phyloP scores from a whole-genome alignment of 2,888 invertebrate species.

The Agriopis leucophaearia region DNA sequence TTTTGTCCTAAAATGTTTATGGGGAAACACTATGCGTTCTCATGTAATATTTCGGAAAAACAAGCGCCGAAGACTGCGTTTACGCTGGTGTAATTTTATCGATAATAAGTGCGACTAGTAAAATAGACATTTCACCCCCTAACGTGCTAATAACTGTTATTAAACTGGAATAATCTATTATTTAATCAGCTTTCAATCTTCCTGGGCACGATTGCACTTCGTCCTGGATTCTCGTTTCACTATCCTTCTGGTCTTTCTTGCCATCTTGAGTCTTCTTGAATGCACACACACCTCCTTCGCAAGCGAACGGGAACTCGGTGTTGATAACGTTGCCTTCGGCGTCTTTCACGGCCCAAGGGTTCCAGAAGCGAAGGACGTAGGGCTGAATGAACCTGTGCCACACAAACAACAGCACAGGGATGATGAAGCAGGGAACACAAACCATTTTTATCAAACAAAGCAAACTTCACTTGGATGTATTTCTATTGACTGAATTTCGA shows the following conservation, averaged over 20 bases:
- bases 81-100: too few species aligned
- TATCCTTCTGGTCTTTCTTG: slow-evolving; percentile 49
- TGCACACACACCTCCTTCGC: slow-evolving; percentile 86
- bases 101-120: background rate
- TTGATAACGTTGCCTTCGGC: slow-evolving; percentile 86
- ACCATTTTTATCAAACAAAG: slow-evolving; percentile 85
- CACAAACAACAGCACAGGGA: slow-evolving; percentile 92
- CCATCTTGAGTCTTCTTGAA: slow-evolving; percentile 60
- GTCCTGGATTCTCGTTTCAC: slow-evolving; percentile 42
- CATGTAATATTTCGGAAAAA: too few species aligned
- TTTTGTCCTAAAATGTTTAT: too few species aligned
- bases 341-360: slow-evolving; percentile 90
- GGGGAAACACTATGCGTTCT: too few species aligned
- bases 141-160: background rate
- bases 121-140: background rate
- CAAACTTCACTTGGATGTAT: background rate
- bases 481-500: slow-evolving; percentile 7
- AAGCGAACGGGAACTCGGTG: slow-evolving; percentile 87
- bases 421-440: slow-evolving; percentile 94
- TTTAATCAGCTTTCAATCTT: slow-evolving; percentile 40
- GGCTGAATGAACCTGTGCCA: slow-evolving; percentile 96
- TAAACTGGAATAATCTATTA: background rate
- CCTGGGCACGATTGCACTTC: slow-evolving; percentile 28
- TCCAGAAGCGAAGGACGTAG: slow-evolving; percentile 92
- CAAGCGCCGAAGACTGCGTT: too few species aligned